phyloP scores from a whole-genome alignment of 2,888 invertebrate species.

The Caenorhabditis angaria region DNA sequence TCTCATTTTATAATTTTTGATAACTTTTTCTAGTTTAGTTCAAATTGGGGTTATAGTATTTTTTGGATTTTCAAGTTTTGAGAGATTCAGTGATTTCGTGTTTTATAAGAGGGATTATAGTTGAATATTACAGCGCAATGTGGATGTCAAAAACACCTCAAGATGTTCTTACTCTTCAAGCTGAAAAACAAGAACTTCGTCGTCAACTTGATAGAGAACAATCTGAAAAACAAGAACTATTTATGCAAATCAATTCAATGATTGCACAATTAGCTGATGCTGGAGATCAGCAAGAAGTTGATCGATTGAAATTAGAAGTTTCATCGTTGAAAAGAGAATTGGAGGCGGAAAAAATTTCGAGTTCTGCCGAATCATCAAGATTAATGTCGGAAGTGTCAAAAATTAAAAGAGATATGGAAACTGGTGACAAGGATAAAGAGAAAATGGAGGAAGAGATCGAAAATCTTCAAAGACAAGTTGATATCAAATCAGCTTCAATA shows the following conservation, averaged over 20 bases:
- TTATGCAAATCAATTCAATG: constrained; percentile 68
- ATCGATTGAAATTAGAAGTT: constrained; percentile 39
- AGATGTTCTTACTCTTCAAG: constrained; percentile 62
- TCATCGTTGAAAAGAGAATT: constrained; percentile 24
- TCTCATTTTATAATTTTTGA: too few relatives aligned
- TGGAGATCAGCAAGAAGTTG: constrained; percentile 39
- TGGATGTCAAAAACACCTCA: constrained; percentile 64
- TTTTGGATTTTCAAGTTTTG: too few relatives aligned
- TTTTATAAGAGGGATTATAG: too few relatives aligned
- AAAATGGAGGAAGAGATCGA: constrained; percentile 52
- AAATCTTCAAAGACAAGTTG: constrained; percentile 53
- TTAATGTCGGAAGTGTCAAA: constrained; percentile 26
- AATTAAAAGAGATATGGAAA: constrained; percentile 11
- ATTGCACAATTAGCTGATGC: constrained; percentile 66
- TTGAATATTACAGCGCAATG: constrained; percentile 32
- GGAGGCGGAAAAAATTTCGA: constrained; percentile 22
- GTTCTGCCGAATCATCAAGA: constrained; percentile 17
- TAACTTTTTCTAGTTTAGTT: too few relatives aligned
- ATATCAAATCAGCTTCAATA: constrained; percentile 62
- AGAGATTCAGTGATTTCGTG: too few relatives aligned
- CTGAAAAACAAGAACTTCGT: constrained; percentile 66
- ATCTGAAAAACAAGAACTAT: constrained; percentile 68
- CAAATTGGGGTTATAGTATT: too few relatives aligned
- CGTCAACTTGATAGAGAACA: constrained; percentile 68
- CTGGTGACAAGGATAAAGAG: constrained; percentile 28